Conservation (phyloP, 1,140 invertebrate species). For the Papilio polyxenes region DNA sequence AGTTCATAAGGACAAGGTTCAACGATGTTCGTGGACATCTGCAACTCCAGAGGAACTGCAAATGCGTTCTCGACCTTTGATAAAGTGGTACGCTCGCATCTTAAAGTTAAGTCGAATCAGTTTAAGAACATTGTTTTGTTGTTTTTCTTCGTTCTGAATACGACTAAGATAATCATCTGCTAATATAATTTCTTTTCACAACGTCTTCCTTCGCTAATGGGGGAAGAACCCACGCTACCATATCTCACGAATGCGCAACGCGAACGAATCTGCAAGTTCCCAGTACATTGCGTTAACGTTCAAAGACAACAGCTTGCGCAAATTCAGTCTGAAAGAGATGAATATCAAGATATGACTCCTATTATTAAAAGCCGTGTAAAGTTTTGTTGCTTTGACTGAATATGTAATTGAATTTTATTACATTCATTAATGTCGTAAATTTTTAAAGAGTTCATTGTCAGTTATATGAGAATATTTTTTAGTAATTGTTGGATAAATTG, state of each 20-base stretch:
- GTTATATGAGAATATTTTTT: slow-evolving; percentile 15
- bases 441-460: slow-evolving; percentile 25
- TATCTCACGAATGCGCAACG: slow-evolving; percentile 30
- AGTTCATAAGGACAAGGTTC: too few relatives aligned
- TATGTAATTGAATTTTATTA: slow-evolving; percentile 35
- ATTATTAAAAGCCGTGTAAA: slow-evolving; percentile 36
- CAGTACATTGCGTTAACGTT: slow-evolving; percentile 24
- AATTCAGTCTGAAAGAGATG: slow-evolving; percentile 32
- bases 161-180: neutral
- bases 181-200: neutral
- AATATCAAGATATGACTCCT: slow-evolving; percentile 16
- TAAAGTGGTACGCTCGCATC: too few relatives aligned
- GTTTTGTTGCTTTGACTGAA: slow-evolving; percentile 1
- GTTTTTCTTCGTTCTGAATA: too few relatives aligned
- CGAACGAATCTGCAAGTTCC: slow-evolving; percentile 16
- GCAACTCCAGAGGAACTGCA: too few relatives aligned
- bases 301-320: slow-evolving; percentile 25
- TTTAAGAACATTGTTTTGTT: too few relatives aligned
- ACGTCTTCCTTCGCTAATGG: neutral
- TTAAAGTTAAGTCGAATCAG: too few relatives aligned
- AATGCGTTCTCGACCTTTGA: too few relatives aligned
- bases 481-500: neutral
- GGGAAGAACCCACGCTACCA: slow-evolving; percentile 30
- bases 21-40: too few relatives aligned
- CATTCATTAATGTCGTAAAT: slow-evolving; percentile 17